Base-by-base conservation (phyloP, 1,140 invertebrate genomes). In the Bemisia tabaci region DNA sequence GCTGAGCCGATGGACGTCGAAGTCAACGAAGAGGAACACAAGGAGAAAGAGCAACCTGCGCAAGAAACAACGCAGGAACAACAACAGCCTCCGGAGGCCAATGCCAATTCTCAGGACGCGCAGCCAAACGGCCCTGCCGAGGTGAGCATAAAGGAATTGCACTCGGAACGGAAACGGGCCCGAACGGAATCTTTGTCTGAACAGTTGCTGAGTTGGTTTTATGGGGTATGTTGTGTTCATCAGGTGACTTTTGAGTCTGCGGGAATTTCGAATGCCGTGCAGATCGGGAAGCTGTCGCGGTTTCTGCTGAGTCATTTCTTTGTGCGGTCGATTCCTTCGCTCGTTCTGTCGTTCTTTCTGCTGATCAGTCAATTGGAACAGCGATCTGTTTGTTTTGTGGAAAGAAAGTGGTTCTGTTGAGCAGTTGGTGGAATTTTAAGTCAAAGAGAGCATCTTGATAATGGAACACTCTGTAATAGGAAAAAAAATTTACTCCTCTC, bases 1-100 rank as follows among this genome's bases (percentile, higher is more conserved):
- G 72, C 62, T 65, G 74, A 78, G 78, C 79, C 77, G 71, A 82
- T 82, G 81, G 81, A 81, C 68, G 75, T 76, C 39, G 77, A 78
- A 69, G 74, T 74, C 75, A 79, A 81, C 33, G 33, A 48, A 48
- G 33, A 48, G 74, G 78, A 80, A 70, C 80, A 81, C 70, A 79
- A 80, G 22, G 84, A 84, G 68, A 48, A 48, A 58, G 62, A 63
- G 22, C 26, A 63, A 9, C 64, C 62, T 26, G 24, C 64, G 1
- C 61, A 63, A 67, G 65, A 64, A 64, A 21, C 60, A n/a, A n/a
- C 62, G 26, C 62, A 67, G 26, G 63, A 60, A 17, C 70, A 67
- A 22, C 64, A 68, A 22, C 64, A 67, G 26, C 66, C 61, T 33
- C 66, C 65, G 65, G 68, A 71, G 23, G 59, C 70, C 2, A 67